A percentile compares a stretch with the other conserved stretches of the same genome.
phyloP scores from a whole-genome alignment of 1,140 invertebrate genomes.

The Eubasilissa regina region DNA sequence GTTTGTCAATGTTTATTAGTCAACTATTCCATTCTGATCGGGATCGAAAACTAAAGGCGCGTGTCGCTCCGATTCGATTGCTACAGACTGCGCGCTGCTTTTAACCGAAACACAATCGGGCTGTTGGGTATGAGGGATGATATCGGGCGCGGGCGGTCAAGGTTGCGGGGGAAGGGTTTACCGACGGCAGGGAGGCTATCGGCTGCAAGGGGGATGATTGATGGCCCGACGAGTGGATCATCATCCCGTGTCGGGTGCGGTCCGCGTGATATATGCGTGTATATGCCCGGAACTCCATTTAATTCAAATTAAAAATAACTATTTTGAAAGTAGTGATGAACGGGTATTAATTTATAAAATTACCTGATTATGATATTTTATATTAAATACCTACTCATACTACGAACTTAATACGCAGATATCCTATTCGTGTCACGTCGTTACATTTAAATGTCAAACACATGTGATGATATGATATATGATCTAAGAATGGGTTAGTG shows the following conservation, averaged over 20 bases:
- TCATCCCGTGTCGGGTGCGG: constrained; percentile 42
- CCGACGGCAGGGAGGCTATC: constrained; percentile 9
- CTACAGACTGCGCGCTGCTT: not conserved
- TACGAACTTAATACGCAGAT: no score
- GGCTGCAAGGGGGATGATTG: constrained; percentile 50
- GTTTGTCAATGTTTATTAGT: not conserved
- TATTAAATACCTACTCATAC: no score
- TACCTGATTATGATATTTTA: no score
- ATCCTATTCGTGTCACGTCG: no score
- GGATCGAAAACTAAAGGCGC: not conserved
- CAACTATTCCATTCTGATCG: not conserved
- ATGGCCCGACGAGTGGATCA: constrained; percentile 50
- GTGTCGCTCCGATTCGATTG: no score
- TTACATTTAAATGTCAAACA: no score
- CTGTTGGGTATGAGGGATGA: not conserved
- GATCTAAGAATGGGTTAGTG: no score
- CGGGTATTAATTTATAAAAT: not conserved
- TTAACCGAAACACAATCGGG: constrained; percentile 7
- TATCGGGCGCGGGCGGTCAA: constrained; percentile 9
- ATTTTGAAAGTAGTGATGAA: constrained; percentile 2
- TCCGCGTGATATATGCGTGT: constrained; percentile 25
- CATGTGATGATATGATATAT: no score
- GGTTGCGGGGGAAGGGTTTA: constrained; percentile 1
- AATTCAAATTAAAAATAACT: constrained; percentile 34
- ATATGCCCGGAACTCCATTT: constrained; percentile 41